Base-by-base conservation (phyloP, 1,140 invertebrate species). In the Magallana angulata region DNA sequence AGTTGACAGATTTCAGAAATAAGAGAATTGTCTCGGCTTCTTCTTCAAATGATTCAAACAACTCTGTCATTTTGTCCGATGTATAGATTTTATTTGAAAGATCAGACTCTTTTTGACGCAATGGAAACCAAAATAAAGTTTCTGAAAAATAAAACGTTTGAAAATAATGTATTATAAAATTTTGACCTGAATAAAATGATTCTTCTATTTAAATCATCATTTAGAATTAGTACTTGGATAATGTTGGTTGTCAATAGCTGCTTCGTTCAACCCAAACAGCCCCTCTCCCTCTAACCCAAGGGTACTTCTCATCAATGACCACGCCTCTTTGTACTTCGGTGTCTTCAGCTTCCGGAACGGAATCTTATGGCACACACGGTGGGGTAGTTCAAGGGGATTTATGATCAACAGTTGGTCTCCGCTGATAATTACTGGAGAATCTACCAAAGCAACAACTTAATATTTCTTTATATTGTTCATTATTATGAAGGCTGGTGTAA, bases 401-500 rank as follows among this genome's bases (percentile, higher is more conserved):
- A 94, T 89, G 36, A 93, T 87, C 5, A 90, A 85, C 12, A 93
- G 24, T 18, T 88, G 86, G 24, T 91, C 85, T 68, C 93, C 93
- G 89, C 92, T 93, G 0, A 94, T 76, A 2, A 93, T 91, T 83
- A 90, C 89, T 24, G 92, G 92, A n/a, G 92, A 89, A 90, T 93
- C 93, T 94, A 87, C n/a, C 90, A 87, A 71, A 81, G 12, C 36
- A 48, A 48, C 1, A 48, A 48, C 36, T 48, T 48, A 48, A 48
- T 48, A 48, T 48, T 48, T 48, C 2, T 48, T 48, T 48, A 48
- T 48, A 48, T 48, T 48, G 36, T 0, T 48, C 36, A 48, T 48
- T 48, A 5, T 1, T 1, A 48, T 48, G 36, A 48, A 48, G 36
- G 36, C 36, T 48, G 36, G 36, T 48, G 36, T 48, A 48, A 48